Percentiles rank a stretch among this genome's conserved stretches.
Conservation (phyloP, 2,888 invertebrate genomes). For the Gymnocheta viridis region DNA sequence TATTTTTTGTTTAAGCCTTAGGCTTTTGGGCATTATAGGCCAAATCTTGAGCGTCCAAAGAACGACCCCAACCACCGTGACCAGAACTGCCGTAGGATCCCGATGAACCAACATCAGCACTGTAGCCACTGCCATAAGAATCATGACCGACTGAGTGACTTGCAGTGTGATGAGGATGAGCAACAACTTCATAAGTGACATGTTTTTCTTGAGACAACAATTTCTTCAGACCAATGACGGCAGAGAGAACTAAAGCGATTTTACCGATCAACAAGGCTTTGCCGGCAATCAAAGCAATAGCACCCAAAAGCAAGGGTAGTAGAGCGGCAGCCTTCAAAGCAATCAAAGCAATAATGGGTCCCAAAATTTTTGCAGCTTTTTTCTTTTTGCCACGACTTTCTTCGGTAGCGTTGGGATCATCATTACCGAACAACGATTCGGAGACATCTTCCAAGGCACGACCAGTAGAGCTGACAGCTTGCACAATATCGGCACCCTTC, state of each 20-base stretch:
- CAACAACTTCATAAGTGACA: slow-evolving; percentile 93
- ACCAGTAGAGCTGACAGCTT: slow-evolving; percentile 90
- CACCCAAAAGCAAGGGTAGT: slow-evolving; percentile 89
- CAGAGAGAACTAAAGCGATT: slow-evolving; percentile 91
- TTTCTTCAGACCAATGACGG: slow-evolving; percentile 92
- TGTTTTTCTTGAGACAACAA: slow-evolving; percentile 91
- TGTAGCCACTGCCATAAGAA: slow-evolving; percentile 84
- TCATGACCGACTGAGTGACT: slow-evolving; percentile 88
- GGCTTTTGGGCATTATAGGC: slow-evolving; percentile 91
- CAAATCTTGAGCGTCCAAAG: slow-evolving; percentile 88
- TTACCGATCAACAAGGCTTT: slow-evolving; percentile 93
- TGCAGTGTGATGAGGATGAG: slow-evolving; percentile 90
- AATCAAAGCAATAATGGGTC: slow-evolving; percentile 88
- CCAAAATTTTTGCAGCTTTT: slow-evolving; percentile 90
- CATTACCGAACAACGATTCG: slow-evolving; percentile 85
- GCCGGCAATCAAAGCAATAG: slow-evolving; percentile 92
- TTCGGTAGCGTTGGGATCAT: slow-evolving; percentile 83
- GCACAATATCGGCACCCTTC: slow-evolving; percentile 91
- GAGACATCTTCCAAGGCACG: slow-evolving; percentile 90
- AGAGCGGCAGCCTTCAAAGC: slow-evolving; percentile 91
- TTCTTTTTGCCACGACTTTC: slow-evolving; percentile 92
- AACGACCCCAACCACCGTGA: slow-evolving; percentile 89
- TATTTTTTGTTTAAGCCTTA: slow-evolving; percentile 75
- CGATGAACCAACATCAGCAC: slow-evolving; percentile 84
- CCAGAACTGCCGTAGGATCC: slow-evolving; percentile 87